Evolutionary conservation across 1,140 invertebrate species (phyloP), one percentile per base, ranked within the genome.

Genomic region (Hylaeus volcanicus): DNA sequence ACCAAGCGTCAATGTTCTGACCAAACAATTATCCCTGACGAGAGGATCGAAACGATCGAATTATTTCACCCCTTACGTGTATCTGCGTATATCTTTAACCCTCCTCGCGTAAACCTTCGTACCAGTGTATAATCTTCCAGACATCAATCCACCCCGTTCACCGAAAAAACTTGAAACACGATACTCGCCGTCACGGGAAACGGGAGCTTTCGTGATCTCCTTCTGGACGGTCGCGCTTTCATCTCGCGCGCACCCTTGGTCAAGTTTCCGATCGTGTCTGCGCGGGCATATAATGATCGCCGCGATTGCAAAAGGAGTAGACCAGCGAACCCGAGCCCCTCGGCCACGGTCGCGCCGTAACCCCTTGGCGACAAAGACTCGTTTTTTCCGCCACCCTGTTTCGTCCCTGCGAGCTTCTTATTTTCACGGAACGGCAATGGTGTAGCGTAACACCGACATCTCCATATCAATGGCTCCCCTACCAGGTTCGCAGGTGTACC

Each of bases 401-500:
- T 64, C 61, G 73, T 64, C 64, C 58, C 76, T 61, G 66, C 51
- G 41, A 81, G 72, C 83, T 87, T 82, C 86, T 92, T 91, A 90
- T 91, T 91, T 88, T 84, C 84, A 84, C 85, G 79, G 79, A 88
- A 86, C 80, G 85, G 81, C 87, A 89, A 89, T 88, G 89, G 90
- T 92, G 90, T 92, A 92, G 88, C 89, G 88, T 91, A 92, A 91
- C 86, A 87, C 90, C 86, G 85, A 82, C 81, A 93, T 92, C 89
- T 93, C 84, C 92, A 92, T 93, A 90, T 93, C 88, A 93, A 93
- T 92, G 68, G 89, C 87, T 87, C 86, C 87, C 90, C 86, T 88
- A 88, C 85, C 84, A 88, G 88, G 89, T 87, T 90, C 86, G 91
- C 92, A 93, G 92, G 92, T 93, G 92, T 90, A 92, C 89, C 86